Base-by-base conservation (phyloP, 2,888 invertebrate genomes). In the Eupithecia vulgata region DNA sequence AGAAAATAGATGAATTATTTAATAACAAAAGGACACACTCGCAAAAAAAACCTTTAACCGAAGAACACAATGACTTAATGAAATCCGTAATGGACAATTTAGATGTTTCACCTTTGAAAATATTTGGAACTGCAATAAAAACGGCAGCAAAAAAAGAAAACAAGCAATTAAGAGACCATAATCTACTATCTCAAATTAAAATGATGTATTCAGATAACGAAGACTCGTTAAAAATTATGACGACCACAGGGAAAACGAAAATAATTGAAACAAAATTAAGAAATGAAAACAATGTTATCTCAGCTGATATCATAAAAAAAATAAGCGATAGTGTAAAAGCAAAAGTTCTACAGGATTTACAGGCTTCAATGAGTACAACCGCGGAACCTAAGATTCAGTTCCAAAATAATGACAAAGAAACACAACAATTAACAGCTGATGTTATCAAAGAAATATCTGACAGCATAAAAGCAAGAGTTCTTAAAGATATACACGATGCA, bases 311-410 rank as follows among this genome's bases (percentile, higher is more conserved):
- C 10, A 85, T 92, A 13, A 86, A 85, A 75, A 84, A 88, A 77
- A 89, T 93, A 68, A 90, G 89, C 52, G 86, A 90, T 72, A 88
- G 81, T 71, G 86, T 93, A 0, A 92, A 90, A 79, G 83, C 81
- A 17, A 84, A 89, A 52, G 83, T 93, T 10, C 79, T 92, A 52
- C 86, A 84, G 67, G 91, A 92, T 79, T 82, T 92, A 57, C 81
- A 78, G 35, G 83, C 83, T 48, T 82, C 84, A 30, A 74, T 77
- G 68, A 79, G 65, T 61, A 72, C 75, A n/a, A 72, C 67, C 30
- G 65, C 71, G 25, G 15, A 5, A 25, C 7, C 21, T 7, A 65
- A 42, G 61, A 61, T 8, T 34, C 30, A 17, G 21, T 37, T n/a
- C 37, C 62, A 64, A 40, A 64, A 34, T 21, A 64, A 37, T 37